These are phyloP conservation scores for Euproctis similis DNA, from an alignment of 2,888 invertebrate species.

Conservation along the genomic window DNA sequence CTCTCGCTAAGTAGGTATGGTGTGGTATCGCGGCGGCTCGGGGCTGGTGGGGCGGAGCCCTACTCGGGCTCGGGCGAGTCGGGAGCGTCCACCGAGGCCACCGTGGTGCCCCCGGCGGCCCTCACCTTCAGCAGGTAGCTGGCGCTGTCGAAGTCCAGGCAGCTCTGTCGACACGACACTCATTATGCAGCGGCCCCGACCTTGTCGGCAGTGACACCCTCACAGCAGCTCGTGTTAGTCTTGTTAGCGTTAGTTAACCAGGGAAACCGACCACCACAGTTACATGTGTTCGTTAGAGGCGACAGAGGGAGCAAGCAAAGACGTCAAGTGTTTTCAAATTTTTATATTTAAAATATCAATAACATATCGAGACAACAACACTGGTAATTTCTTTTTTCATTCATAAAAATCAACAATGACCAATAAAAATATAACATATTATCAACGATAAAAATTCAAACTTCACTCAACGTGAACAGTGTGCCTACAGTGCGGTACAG, in stretches of 20 bases:
- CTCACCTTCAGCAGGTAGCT: constrained; percentile 66
- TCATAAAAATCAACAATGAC: constrained; percentile 38
- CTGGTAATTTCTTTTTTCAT: constrained; percentile 51
- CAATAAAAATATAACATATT: constrained; percentile 30
- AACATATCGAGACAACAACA: constrained; percentile 52
- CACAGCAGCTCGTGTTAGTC: too few species aligned
- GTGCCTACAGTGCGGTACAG: too few species aligned
- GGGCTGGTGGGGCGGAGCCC: constrained; percentile 1
- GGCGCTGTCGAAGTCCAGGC: constrained; percentile 73
- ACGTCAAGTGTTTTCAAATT: constrained; percentile 35
- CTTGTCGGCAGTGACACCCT: too few species aligned
- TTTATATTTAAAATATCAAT: constrained; percentile 56
- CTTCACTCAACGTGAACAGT: constrained; percentile 25
- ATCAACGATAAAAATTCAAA: constrained; percentile 32
- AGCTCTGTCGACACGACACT: constrained; percentile 54
- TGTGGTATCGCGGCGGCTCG: neutral
- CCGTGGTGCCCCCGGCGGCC: constrained; percentile 54
- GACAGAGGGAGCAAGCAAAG: constrained; percentile 52
- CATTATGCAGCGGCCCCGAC: constrained; percentile 8
- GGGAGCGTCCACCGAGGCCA: constrained; percentile 59
- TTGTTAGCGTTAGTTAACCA: constrained; percentile 10
- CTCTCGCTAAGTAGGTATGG: constrained; percentile 20
- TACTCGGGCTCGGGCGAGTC: constrained; percentile 72
- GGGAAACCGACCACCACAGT: constrained; percentile 12
- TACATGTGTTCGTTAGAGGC: constrained; percentile 28